Evolutionary conservation across 2,888 invertebrate species (phyloP), one percentile per base, ranked within the genome.

Genomic region (Watsonalla cultraria): DNA sequence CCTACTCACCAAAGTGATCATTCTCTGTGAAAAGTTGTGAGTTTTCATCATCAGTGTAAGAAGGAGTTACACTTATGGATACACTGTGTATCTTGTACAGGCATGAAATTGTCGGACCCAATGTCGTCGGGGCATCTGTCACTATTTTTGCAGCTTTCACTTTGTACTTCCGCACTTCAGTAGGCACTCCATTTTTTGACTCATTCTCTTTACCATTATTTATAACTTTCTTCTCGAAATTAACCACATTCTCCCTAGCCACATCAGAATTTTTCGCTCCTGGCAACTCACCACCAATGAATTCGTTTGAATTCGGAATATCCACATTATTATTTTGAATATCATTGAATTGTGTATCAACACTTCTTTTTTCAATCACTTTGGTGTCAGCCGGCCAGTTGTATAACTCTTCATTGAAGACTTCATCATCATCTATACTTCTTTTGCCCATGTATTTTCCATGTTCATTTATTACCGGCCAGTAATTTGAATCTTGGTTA

Each of bases 11-110:
- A 72, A 76, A 80, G 55, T 72, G 78, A 55, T 84, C 80, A 77
- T 79, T 86, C 56, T 87, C 90, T 6, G 86, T 84, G 61, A 79
- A 66, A 11, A 79, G 58, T 56, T 90, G 85, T 15, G 78, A 79
- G 62, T 85, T 81, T 39, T 62, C 71, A 0, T 88, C 89, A 58
- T 89, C 88, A 24, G 70, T 75, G 58, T 87, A 86, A 0, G 84
- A 78, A 0, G 86, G 89, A 5, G 88, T 89, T 0, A 79, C 84
- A 72, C 87, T 89, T 39, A 79, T 73, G 0, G 81, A 74, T 0
- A 90, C 79, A 61, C 74, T 85, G 34, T 86, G 75, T n/a, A 82
- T 76, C 64, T 89, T 90, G 58, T 87, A 89, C 13, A 87, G 59
- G 64, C 90, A 90, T 6, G 78, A 73, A 53, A 85, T 82, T 7